phyloP scores from a whole-genome alignment of 2,797 vertebrate genomes.

The Melopsittacus undulatus region DNA sequence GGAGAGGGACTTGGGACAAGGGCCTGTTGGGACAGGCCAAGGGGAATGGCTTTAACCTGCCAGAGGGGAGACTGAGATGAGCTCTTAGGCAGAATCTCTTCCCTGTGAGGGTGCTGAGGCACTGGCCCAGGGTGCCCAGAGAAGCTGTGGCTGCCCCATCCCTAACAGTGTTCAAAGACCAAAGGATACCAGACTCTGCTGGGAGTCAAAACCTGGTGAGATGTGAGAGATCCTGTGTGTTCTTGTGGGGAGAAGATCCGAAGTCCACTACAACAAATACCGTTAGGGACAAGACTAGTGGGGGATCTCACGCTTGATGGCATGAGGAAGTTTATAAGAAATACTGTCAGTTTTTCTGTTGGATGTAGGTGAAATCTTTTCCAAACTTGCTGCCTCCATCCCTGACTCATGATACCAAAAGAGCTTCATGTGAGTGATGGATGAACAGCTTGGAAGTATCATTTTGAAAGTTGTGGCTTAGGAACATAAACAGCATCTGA shows the following conservation, averaged over 20 bases:
- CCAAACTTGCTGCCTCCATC: neutral
- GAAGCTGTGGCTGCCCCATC: neutral
- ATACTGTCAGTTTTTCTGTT: neutral
- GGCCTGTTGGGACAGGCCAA: no score
- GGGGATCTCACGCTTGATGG: accelerated
- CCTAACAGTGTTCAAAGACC: neutral
- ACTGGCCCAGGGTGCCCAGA: no score
- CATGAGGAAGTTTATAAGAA: accelerated
- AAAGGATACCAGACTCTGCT: neutral
- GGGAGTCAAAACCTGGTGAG: neutral
- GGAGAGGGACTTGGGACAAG: no score
- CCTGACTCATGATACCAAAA: accelerated
- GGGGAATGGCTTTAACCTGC: no score
- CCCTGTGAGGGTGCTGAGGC: no score
- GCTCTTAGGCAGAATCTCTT: no score
- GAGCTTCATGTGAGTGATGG: neutral
- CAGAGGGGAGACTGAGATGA: no score
- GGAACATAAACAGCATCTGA: constrained; percentile 64
- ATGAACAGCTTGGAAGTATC: constrained; percentile 48
- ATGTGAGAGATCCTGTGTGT: neutral
- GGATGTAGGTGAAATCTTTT: accelerated
- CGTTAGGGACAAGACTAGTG: neutral
- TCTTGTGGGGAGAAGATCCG: neutral
- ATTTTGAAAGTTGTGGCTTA: constrained; percentile 15
- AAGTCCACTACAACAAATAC: neutral